phyloP scores from a whole-genome alignment of 2,888 invertebrate species.

The Glaucopsyche alexis region DNA sequence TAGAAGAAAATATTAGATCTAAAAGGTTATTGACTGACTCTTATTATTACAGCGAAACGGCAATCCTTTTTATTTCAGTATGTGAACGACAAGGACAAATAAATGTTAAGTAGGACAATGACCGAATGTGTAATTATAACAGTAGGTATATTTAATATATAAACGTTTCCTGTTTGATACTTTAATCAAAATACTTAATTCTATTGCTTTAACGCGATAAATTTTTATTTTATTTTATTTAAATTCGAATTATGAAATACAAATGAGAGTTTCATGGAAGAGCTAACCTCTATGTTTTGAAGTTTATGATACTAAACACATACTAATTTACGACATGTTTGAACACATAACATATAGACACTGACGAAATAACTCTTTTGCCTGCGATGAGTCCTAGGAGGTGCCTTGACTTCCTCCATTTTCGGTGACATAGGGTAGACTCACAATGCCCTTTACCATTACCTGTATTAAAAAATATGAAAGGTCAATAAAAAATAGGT shows the following conservation, averaged over 20 bases:
- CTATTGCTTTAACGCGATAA: too few species aligned
- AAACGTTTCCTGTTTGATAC: not conserved
- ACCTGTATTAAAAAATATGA: not conserved
- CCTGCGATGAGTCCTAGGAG: constrained; percentile 18
- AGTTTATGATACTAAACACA: not conserved
- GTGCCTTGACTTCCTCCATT: constrained; percentile 17
- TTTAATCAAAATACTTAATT: not conserved
- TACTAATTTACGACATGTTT: not conserved
- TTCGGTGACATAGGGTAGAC: not conserved
- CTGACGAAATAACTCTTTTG: constrained; percentile 19
- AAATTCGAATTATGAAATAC: not conserved
- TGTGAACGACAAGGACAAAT: not conserved
- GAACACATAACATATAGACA: constrained; percentile 21
- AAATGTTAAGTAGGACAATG: not conserved
- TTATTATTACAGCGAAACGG: too few species aligned
- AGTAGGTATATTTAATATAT: not conserved
- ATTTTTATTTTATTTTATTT: too few species aligned
- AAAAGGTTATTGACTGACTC: not conserved
- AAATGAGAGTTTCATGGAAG: not conserved
- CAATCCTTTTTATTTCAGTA: not conserved
- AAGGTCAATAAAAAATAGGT: not conserved
- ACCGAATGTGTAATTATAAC: not conserved
- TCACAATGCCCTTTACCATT: not conserved
- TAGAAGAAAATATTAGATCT: not conserved
- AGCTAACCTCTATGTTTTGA: not conserved